Evolutionary conservation across 2,113 vertebrate genomes (phyloP).

Genomic region (Callorhinus ursinus): DNA sequence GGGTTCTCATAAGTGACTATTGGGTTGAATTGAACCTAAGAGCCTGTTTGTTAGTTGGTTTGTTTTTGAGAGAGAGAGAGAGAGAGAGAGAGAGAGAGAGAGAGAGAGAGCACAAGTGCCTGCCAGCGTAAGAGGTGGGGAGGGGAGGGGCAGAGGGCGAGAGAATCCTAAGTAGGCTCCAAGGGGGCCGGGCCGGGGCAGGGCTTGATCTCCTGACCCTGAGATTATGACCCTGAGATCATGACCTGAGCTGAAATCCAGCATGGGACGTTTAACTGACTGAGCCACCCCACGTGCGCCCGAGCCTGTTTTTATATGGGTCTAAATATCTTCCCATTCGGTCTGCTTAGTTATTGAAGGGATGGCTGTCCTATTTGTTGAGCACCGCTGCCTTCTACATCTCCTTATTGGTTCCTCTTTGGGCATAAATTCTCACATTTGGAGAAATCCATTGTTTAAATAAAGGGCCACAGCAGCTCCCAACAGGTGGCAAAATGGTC

Average conservation of each 20-base stretch:
- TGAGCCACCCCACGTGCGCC: background rate
- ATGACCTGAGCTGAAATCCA: background rate
- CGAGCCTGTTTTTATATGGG: background rate
- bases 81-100: background rate
- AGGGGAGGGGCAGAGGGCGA: background rate
- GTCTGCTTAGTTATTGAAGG: background rate
- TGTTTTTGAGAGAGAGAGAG: background rate
- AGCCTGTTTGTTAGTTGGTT: background rate
- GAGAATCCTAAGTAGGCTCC: background rate
- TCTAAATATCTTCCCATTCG: background rate
- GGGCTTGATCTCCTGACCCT: background rate
- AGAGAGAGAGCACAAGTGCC: background rate
- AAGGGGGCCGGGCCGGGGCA: accelerated
- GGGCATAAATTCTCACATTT: background rate
- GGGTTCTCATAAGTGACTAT: background rate
- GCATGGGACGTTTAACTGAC: background rate
- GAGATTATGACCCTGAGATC: background rate
- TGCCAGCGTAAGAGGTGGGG: background rate
- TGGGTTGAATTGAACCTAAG: background rate
- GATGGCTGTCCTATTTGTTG: background rate
- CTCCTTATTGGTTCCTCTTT: background rate
- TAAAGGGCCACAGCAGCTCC: background rate
- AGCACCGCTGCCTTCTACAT: background rate
- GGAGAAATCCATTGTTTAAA: background rate
- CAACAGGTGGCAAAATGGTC: background rate